A percentile compares a stretch with the other conserved stretches of the same genome.
Evolutionary conservation across 35 echinoderm and acorn worm species (phyloP).

Genomic region (Apostichopus japonicus): DNA sequence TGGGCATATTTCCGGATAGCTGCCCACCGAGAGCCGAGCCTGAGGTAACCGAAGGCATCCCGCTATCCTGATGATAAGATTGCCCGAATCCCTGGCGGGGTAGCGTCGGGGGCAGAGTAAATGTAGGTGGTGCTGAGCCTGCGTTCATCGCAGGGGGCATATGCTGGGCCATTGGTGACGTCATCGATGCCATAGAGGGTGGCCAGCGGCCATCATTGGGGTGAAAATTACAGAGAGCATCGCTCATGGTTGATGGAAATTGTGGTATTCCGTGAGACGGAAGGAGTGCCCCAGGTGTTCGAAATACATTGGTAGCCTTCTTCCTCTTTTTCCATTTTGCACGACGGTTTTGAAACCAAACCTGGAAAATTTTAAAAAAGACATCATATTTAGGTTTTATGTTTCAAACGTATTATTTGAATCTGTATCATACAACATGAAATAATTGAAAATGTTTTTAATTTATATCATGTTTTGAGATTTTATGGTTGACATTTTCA

Average conservation of each 20-base stretch:
- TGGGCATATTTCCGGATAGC: conserved; percentile 80
- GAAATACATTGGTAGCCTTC: conserved; percentile 99
- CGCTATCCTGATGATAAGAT: conserved; percentile 69
- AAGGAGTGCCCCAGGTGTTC: conserved; percentile 92
- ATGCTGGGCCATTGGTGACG: conserved; percentile 70
- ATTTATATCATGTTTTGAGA: too few species aligned
- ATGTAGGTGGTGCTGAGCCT: conserved; percentile 67
- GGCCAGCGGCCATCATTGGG: conserved; percentile 81
- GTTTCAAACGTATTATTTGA: too few species aligned
- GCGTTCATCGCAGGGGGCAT: conserved; percentile 72
- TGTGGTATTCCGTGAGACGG: conserved; percentile 97
- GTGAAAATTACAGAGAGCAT: conserved; percentile 96
- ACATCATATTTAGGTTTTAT: neutral
- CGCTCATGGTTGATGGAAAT: conserved; percentile 97
- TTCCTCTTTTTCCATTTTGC: conserved; percentile 99
- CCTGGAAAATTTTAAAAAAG: conserved; percentile 54
- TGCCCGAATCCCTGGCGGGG: conserved; percentile 92
- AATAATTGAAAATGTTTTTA: neutral
- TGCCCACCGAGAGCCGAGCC: conserved; percentile 62
- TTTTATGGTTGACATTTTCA: too few species aligned
- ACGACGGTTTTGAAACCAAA: conserved; percentile 99
- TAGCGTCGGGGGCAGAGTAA: conserved; percentile 89
- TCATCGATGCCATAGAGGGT: conserved; percentile 76
- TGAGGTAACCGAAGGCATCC: conserved; percentile 49
- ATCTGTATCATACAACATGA: too few species aligned